phyloP scores from a whole-genome alignment of 2,113 vertebrate genomes.

The Indicator indicator region DNA sequence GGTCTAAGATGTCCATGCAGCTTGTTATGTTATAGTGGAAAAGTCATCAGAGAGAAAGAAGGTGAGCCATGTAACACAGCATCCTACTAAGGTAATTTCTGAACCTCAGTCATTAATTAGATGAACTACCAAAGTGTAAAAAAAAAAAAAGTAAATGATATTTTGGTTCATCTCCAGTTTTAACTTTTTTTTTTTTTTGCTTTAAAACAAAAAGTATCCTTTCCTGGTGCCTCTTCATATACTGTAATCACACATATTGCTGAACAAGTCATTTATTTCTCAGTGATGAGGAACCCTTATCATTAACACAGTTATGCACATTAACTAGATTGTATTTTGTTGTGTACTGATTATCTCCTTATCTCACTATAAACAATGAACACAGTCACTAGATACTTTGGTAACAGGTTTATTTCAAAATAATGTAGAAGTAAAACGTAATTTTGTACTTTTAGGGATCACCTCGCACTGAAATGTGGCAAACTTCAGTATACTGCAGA shows the following conservation, averaged over 20 bases:
- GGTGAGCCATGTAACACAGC: not conserved
- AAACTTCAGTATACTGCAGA: not conserved
- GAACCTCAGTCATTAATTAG: not conserved
- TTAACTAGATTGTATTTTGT: conserved; percentile 46
- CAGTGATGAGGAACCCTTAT: not conserved
- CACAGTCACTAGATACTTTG: not conserved
- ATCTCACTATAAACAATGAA: conserved; percentile 6
- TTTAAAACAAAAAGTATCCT: not conserved
- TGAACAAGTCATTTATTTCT: not conserved
- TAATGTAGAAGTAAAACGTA: not conserved
- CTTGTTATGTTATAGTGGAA: not conserved
- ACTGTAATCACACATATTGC: not conserved
- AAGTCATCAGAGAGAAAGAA: not conserved
- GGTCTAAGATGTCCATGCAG: not conserved
- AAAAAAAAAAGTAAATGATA: conserved; percentile 6
- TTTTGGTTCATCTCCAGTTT: not conserved
- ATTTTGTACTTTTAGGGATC: not conserved
- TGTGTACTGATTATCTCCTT: conserved; percentile 2
- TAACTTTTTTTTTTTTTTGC: not conserved
- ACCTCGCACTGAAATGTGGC: not conserved
- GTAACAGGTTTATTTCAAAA: not conserved
- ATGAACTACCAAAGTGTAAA: not conserved
- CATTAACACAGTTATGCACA: not conserved
- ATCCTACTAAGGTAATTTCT: not conserved
- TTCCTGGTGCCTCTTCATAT: not conserved